A percentile compares a stretch with the other conserved stretches of the same genome.
These are phyloP conservation scores for Riparia riparia DNA, from an alignment of 2,113 vertebrate genomes.

Conservation along the genomic window DNA sequence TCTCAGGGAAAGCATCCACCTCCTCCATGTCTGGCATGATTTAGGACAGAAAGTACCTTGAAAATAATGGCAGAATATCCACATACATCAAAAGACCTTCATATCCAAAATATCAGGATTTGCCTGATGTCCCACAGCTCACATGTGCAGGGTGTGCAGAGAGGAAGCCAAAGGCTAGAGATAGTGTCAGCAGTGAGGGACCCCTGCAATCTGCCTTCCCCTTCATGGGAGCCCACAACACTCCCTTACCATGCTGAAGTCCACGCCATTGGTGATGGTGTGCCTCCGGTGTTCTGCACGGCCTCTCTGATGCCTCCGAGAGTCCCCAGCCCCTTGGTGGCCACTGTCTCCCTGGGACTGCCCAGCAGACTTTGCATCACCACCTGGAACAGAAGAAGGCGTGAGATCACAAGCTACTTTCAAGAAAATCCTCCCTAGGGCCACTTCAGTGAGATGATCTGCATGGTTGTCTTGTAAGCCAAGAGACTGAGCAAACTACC, in stretches of 20 bases:
- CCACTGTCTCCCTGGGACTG: constrained; percentile 78
- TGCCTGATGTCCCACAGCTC: rapidly evolving
- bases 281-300: constrained; percentile 89
- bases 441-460: neutral
- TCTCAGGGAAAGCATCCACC: neutral
- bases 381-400: constrained; percentile 47
- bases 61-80: neutral
- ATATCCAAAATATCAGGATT: neutral
- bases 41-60: neutral
- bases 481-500: neutral
- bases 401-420: neutral
- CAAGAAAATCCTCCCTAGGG: neutral
- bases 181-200: neutral
- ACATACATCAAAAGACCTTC: neutral
- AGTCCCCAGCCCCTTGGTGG: constrained; percentile 58
- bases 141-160: rapidly evolving
- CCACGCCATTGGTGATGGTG: constrained; percentile 90
- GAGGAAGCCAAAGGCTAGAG: neutral
- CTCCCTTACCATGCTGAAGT: constrained; percentile 86
- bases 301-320: constrained; percentile 75
- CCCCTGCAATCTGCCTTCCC: neutral
- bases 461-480: neutral
- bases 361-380: constrained; percentile 68
- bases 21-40: rapidly evolving
- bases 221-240: neutral